A percentile compares a stretch with the other conserved stretches of the same genome.
Evolutionary conservation across 1,140 invertebrate genomes (phyloP).

Genomic region (Bilobella aurantiaca): DNA sequence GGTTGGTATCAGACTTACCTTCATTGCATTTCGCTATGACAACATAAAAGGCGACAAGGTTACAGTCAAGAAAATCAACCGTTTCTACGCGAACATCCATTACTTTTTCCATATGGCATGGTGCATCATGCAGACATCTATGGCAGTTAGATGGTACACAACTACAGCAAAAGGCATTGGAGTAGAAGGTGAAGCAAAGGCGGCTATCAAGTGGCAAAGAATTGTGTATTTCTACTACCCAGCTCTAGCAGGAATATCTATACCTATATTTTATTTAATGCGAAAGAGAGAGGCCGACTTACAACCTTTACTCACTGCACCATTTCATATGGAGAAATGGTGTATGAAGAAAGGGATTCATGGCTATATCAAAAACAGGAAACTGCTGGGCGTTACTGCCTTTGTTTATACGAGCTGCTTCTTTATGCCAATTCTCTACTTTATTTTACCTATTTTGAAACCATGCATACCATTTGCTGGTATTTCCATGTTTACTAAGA

Average conservation of each 20-base stretch:
- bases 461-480: background rate
- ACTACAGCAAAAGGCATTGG: background rate
- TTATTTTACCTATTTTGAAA: background rate
- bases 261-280: background rate
- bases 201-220: background rate
- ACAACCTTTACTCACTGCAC: background rate
- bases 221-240: background rate
- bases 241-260: background rate
- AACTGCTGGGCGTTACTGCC: background rate
- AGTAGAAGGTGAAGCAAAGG: background rate
- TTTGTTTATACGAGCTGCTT: background rate
- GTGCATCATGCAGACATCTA: background rate
- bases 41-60: background rate
- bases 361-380: background rate
- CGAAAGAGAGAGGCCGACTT: background rate
- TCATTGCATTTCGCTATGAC: background rate
- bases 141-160: background rate
- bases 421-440: background rate
- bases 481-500: background rate
- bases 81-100: background rate
- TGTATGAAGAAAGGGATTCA: background rate
- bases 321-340: background rate
- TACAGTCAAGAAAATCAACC: background rate
- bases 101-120: background rate
- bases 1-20: background rate